Percentiles rank a stretch among this genome's conserved stretches.
Conservation (phyloP, 2,888 invertebrate species). For the Malthinus seriepunctatus region DNA sequence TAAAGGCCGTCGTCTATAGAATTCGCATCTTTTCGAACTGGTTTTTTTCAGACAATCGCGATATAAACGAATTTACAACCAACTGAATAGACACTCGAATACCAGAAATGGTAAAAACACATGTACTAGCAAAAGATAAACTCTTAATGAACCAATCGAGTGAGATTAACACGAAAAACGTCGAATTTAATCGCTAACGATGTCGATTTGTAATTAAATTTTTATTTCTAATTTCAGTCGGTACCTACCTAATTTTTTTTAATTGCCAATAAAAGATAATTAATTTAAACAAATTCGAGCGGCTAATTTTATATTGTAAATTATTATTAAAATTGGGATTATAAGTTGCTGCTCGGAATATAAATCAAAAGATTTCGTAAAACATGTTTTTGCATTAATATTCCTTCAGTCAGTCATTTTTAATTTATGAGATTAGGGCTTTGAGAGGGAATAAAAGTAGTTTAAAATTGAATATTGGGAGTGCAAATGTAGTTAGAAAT, state of each 20-base stretch:
- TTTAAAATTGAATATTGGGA: not conserved
- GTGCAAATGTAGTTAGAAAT: conserved; percentile 4
- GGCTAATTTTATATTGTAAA: not conserved
- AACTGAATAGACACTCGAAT: conserved; percentile 38
- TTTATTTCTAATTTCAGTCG: not conserved
- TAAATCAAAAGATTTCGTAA: conserved; percentile 7
- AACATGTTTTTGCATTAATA: conserved; percentile 9
- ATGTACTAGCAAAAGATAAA: conserved; percentile 48
- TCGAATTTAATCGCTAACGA: not conserved
- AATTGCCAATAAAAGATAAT: conserved; percentile 3
- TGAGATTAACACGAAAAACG: conserved; percentile 42
- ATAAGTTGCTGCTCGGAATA: conserved; percentile 1
- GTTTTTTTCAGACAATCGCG: conserved; percentile 48
- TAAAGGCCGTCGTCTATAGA: conserved; percentile 34
- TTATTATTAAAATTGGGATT: conserved; percentile 5
- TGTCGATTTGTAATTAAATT: conserved; percentile 1
- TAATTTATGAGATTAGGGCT: conserved; percentile 5
- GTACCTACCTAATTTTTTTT: not conserved
- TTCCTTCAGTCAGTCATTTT: conserved; percentile 7
- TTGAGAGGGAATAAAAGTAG: not conserved
- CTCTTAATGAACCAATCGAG: conserved; percentile 49
- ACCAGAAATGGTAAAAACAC: conserved; percentile 53
- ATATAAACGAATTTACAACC: conserved; percentile 49
- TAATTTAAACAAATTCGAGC: not conserved
- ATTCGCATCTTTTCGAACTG: conserved; percentile 38